Base-by-base conservation (phyloP, 2,797 vertebrate species). In the Mormyrops attenuatus region DNA sequence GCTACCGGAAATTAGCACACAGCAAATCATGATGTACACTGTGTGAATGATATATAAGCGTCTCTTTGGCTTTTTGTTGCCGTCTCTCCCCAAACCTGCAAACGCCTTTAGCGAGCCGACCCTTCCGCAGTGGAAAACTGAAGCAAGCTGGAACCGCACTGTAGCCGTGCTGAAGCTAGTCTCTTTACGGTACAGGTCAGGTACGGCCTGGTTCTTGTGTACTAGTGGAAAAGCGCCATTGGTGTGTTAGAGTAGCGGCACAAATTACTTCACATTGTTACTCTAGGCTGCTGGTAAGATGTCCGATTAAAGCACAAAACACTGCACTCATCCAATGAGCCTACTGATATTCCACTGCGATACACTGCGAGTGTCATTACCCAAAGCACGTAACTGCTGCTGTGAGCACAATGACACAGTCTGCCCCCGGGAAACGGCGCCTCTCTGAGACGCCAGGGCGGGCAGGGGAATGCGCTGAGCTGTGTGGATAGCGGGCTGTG, bases 401-500 rank as follows among this genome's bases (percentile, higher is more conserved):
- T 52, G 69, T 13, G 6, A 38, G 41, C 77, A 60, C 52, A 13
- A 49, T 2, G 41, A n/a, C 34, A 34, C 30, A 11, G 73, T 55
- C 22, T 20, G 69, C 3, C 50, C 49, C 38, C 41, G 17, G 15
- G 77, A 52, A 22, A 85, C 15, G 73, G n/a, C 4, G 41, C 53
- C 5, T 2, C n/a, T 84, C 13, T 82, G 20, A 41, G 52, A 84
- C n/a, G 8, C 30, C n/a, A n/a, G 20, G 50, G 90, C 91, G 89
- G 90, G 89, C 90, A 88, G 90, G 91, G 91, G 90, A 91, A 89
- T 88, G 86, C 89, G 93, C 93, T 92, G 91, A 92, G 92, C 91
- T 92, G 89, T 90, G 91, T 92, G 91, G 93, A 95, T 77, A 93
- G 93, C 60, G 44, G 44, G 47, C 84, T 44, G 22, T 41, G 47